phyloP scores from a whole-genome alignment of 2,113 vertebrate species.

The Oxyruncus cristatus region DNA sequence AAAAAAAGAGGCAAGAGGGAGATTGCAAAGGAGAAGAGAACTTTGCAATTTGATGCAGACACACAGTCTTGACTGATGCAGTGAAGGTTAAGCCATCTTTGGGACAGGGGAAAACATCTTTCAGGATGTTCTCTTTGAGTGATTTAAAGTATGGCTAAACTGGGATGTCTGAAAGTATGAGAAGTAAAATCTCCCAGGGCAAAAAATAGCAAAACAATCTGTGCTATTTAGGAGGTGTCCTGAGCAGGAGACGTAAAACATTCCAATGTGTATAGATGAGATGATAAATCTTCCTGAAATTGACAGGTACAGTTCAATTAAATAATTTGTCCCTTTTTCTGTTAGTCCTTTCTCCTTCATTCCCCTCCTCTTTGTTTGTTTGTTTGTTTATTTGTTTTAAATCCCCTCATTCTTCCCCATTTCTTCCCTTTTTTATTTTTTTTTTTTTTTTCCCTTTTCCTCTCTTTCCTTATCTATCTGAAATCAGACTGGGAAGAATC shows the following conservation, averaged over 20 bases:
- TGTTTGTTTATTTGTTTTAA: too few relatives aligned
- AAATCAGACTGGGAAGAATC: not conserved
- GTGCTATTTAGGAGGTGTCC: not conserved
- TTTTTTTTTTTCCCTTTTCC: fast-evolving
- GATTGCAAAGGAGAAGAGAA: not conserved
- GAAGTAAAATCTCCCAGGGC: not conserved
- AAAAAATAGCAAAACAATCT: not conserved
- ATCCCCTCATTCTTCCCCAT: too few relatives aligned
- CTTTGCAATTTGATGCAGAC: not conserved
- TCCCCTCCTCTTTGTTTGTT: fast-evolving
- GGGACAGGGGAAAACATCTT: not conserved
- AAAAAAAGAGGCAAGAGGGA: not conserved
- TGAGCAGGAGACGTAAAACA: not conserved
- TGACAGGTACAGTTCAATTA: not conserved
- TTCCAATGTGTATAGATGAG: not conserved
- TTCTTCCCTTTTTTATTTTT: fast-evolving
- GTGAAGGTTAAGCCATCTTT: not conserved
- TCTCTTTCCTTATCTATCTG: not conserved
- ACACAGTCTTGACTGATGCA: not conserved
- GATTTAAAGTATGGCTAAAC: not conserved
- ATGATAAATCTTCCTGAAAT: not conserved
- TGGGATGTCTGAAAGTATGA: not conserved
- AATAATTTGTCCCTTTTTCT: not conserved
- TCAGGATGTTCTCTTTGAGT: not conserved
- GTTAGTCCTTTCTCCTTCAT: not conserved